Percentiles rank a stretch among this genome's conserved stretches.
Evolutionary conservation across 2,797 vertebrate genomes (phyloP).

Genomic region (Iguana delicatissima): DNA sequence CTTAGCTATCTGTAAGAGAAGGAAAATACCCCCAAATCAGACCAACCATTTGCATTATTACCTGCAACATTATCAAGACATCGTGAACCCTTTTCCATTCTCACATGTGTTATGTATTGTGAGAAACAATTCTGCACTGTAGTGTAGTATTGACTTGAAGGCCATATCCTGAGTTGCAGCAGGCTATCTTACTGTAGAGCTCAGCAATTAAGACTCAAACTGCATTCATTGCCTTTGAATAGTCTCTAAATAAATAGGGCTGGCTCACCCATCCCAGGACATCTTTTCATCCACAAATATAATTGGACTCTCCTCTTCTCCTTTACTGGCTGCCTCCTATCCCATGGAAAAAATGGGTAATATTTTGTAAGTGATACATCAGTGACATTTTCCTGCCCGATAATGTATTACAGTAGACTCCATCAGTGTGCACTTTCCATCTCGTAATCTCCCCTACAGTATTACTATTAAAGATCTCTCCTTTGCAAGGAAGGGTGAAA

Average conservation of each 20-base stretch:
- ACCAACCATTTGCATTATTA: conserved; percentile 76
- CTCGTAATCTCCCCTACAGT: conserved; percentile 69
- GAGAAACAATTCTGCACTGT: conserved; percentile 63
- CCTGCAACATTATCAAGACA: conserved; percentile 68
- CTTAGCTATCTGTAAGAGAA: conserved; percentile 3
- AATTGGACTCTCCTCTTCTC: conserved; percentile 62
- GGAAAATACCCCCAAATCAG: conserved; percentile 72
- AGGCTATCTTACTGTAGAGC: not conserved
- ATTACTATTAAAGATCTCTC: conserved; percentile 67
- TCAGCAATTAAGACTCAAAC: conserved; percentile 45
- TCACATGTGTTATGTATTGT: conserved; percentile 52
- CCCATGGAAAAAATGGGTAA: conserved; percentile 60
- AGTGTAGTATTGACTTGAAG: conserved; percentile 66
- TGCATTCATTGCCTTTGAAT: conserved; percentile 58
- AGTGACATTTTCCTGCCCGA: conserved; percentile 60
- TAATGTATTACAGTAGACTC: conserved; percentile 62
- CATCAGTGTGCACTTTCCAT: conserved; percentile 65
- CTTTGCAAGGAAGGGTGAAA: conserved; percentile 69
- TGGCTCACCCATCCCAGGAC: conserved; percentile 47
- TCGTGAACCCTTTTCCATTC: conserved; percentile 72
- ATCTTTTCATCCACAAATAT: conserved; percentile 67
- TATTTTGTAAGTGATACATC: conserved; percentile 65
- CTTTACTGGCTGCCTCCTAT: conserved; percentile 32
- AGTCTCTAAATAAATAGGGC: conserved; percentile 69
- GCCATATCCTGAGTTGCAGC: conserved; percentile 39